Evolutionary conservation across 2,888 invertebrate species (phyloP).

Genomic region (Orchesella flavescens): DNA sequence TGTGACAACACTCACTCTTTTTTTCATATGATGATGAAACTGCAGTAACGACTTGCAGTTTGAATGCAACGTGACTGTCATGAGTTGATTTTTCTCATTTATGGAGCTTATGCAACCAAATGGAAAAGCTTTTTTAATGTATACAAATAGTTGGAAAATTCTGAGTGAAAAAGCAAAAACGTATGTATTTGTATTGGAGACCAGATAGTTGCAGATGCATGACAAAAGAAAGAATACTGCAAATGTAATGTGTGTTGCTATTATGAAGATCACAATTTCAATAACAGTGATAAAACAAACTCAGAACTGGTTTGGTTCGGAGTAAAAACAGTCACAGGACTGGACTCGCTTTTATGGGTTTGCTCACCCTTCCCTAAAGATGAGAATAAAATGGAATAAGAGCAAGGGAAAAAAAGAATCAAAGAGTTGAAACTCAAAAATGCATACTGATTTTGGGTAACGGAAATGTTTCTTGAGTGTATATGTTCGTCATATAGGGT

Average conservation of each 20-base stretch:
- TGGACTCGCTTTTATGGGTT: slow-evolving; percentile 54
- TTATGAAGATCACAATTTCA: slow-evolving; percentile 39
- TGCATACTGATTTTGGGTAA: neutral
- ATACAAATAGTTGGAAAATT: too few species aligned
- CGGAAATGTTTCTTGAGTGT: neutral
- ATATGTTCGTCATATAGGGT: neutral
- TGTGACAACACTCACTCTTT: slow-evolving; percentile 38
- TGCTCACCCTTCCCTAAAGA: slow-evolving; percentile 49
- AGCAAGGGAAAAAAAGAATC: slow-evolving; percentile 35
- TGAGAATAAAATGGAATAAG: slow-evolving; percentile 30
- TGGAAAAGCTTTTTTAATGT: slow-evolving; percentile 7
- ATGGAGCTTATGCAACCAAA: slow-evolving; percentile 24
- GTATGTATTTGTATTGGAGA: too few species aligned
- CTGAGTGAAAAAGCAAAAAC: too few species aligned
- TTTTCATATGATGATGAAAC: slow-evolving; percentile 32
- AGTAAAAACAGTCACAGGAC: slow-evolving; percentile 19
- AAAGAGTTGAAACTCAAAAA: slow-evolving; percentile 19
- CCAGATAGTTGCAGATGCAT: too few species aligned
- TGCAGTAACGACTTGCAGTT: slow-evolving; percentile 44
- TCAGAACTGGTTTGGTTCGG: slow-evolving; percentile 57
- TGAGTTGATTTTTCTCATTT: slow-evolving; percentile 36
- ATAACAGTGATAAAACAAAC: slow-evolving; percentile 44
- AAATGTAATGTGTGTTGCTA: too few species aligned
- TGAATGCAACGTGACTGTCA: slow-evolving; percentile 52
- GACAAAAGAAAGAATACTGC: too few species aligned